phyloP scores from a whole-genome alignment of 2,797 vertebrate genomes.

The Prionace glauca region DNA sequence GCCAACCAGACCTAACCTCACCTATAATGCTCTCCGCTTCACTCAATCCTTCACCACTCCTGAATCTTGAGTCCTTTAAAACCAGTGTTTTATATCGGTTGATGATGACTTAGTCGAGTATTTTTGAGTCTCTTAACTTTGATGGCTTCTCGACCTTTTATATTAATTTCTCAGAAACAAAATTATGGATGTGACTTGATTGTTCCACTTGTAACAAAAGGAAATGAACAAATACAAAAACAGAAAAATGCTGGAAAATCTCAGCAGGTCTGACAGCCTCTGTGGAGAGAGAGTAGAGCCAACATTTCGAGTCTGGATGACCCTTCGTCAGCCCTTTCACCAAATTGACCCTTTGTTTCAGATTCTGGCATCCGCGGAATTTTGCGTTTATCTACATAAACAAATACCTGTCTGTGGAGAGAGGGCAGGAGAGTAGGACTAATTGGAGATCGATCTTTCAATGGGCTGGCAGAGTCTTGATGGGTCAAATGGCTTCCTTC shows the following conservation, averaged over 20 bases:
- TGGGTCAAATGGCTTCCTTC: too few relatives aligned
- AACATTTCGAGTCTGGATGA: too few relatives aligned
- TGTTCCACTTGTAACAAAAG: not conserved
- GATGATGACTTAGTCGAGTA: not conserved
- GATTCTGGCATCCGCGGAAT: too few relatives aligned
- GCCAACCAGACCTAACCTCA: not conserved
- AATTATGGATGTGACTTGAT: not conserved
- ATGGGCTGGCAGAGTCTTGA: too few relatives aligned
- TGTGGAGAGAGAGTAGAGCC: too few relatives aligned
- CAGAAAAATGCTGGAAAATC: too few relatives aligned
- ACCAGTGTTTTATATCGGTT: not conserved
- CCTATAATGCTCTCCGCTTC: not conserved
- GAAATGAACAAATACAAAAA: not conserved
- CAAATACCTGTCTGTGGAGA: too few relatives aligned
- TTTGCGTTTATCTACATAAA: not conserved
- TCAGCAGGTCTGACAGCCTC: too few relatives aligned
- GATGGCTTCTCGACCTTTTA: not conserved
- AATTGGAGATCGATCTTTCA: too few relatives aligned
- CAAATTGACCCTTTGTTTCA: too few relatives aligned
- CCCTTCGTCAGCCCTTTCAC: too few relatives aligned
- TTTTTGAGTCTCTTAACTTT: not conserved
- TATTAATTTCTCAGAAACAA: not conserved
- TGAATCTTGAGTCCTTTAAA: not conserved
- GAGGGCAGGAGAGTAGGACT: too few relatives aligned
- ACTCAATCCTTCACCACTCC: not conserved